Conservation (phyloP, 2,113 vertebrate genomes). For the Pterophyllum scalare region DNA sequence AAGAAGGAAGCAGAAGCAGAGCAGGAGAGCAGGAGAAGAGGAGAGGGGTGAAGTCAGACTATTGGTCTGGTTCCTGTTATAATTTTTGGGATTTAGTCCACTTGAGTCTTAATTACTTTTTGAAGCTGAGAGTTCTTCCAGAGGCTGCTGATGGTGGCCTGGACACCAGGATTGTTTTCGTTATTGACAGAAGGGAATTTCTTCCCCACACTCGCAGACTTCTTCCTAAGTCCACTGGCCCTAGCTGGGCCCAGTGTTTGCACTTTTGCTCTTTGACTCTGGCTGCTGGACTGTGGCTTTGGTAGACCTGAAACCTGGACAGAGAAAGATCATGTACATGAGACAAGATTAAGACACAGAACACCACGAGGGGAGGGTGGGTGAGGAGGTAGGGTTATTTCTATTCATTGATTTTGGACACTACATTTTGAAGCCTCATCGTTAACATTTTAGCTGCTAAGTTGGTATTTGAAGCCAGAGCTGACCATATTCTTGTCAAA, state of each 20-base stretch:
- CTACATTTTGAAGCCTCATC: no score
- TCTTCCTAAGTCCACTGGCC: slow-evolving; percentile 90
- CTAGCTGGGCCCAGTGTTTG: slow-evolving; percentile 81
- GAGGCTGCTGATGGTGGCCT: slow-evolving; percentile 88
- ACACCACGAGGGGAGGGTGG: neutral
- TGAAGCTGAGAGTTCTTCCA: slow-evolving; percentile 93
- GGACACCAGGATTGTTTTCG: slow-evolving; percentile 88
- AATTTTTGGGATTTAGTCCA: neutral
- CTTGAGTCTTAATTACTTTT: slow-evolving; percentile 77
- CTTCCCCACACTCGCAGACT: slow-evolving; percentile 67
- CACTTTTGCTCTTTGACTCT: slow-evolving; percentile 68
- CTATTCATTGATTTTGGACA: neutral
- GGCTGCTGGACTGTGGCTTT: slow-evolving; percentile 69
- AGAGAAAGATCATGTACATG: neutral
- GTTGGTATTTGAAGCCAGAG: no score
- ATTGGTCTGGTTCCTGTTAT: rapidly evolving
- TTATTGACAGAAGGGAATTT: slow-evolving; percentile 68
- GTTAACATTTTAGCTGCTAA: no score
- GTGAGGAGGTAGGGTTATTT: neutral
- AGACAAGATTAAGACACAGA: neutral
- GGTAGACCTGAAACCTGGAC: slow-evolving; percentile 86
- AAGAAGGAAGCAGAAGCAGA: no score
- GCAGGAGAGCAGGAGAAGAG: no score
- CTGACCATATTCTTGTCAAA: no score
- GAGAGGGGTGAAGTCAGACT: no score